Conservation (phyloP, 2,113 vertebrate species). For the Seriola quinqueradiata region DNA sequence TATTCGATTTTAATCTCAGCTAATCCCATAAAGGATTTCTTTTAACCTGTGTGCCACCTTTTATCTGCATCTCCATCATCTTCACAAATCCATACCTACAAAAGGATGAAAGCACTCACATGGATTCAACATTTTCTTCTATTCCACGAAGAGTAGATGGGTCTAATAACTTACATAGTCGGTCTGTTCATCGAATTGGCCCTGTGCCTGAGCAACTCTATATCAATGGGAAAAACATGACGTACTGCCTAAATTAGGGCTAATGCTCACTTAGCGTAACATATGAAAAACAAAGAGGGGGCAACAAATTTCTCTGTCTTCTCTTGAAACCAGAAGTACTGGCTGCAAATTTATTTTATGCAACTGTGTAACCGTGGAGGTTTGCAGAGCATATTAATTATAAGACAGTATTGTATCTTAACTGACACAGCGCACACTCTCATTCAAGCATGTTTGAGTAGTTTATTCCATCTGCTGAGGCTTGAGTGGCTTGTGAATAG, state of each 20-base stretch:
- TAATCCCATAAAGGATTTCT: background rate
- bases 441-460: background rate
- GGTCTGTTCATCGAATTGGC: conserved; percentile 9
- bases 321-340: conserved; percentile 8
- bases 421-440: background rate
- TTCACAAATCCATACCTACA: conserved; percentile 11
- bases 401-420: conserved; percentile 5
- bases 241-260: conserved; percentile 2
- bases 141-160: conserved; percentile 23
- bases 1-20: conserved; percentile 3
- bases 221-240: conserved; percentile 31
- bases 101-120: conserved; percentile 23
- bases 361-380: conserved; percentile 2
- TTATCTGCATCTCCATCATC: conserved; percentile 22
- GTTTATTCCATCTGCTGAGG: background rate
- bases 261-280: conserved; percentile 9
- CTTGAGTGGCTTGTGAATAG: background rate
- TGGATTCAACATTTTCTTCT: background rate
- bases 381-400: background rate
- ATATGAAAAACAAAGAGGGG: conserved; percentile 15
- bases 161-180: conserved; percentile 22
- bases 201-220: conserved; percentile 5
- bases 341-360: conserved; percentile 17
- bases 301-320: conserved; percentile 6
- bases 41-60: background rate